Evolutionary conservation across 2,888 invertebrate species (phyloP).

Genomic region (Limenitis camilla): DNA sequence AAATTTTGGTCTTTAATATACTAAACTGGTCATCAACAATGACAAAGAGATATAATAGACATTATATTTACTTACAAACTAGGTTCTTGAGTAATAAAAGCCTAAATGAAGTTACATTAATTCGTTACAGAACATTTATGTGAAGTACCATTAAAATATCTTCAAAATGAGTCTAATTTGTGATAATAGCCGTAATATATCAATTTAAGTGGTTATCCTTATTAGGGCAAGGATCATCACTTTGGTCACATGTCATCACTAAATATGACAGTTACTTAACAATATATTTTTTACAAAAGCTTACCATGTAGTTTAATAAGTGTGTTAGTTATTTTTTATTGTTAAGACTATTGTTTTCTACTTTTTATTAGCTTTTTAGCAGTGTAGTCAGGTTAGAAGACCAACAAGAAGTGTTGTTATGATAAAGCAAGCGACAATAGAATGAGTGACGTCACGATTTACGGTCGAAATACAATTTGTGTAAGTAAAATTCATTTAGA

Average conservation of each 20-base stretch:
- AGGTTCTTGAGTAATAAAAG: too few relatives aligned
- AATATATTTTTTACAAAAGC: conserved; percentile 42
- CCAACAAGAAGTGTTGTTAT: too few relatives aligned
- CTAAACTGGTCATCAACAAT: too few relatives aligned
- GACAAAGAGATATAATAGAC: too few relatives aligned
- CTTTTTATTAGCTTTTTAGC: too few relatives aligned
- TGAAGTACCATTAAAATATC: conserved; percentile 1
- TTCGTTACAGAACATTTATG: conserved; percentile 1
- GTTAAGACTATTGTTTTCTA: neutral
- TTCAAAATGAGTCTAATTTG: conserved; percentile 5
- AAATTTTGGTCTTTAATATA: too few relatives aligned
- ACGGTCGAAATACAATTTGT: too few relatives aligned
- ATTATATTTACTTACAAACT: too few relatives aligned
- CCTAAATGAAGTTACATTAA: neutral
- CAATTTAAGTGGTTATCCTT: conserved; percentile 23
- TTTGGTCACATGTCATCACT: conserved; percentile 48
- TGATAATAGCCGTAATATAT: conserved; percentile 24
- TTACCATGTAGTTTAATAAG: neutral
- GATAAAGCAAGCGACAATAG: too few relatives aligned
- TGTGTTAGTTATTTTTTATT: neutral
- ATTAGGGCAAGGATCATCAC: conserved; percentile 3
- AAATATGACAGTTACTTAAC: conserved; percentile 62
- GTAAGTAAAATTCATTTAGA: too few relatives aligned
- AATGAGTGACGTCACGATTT: too few relatives aligned
- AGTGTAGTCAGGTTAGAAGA: too few relatives aligned